These are phyloP conservation scores for Cremastinae sp. DNA, from an alignment of 2,888 invertebrate genomes.

Conservation along the genomic window DNA sequence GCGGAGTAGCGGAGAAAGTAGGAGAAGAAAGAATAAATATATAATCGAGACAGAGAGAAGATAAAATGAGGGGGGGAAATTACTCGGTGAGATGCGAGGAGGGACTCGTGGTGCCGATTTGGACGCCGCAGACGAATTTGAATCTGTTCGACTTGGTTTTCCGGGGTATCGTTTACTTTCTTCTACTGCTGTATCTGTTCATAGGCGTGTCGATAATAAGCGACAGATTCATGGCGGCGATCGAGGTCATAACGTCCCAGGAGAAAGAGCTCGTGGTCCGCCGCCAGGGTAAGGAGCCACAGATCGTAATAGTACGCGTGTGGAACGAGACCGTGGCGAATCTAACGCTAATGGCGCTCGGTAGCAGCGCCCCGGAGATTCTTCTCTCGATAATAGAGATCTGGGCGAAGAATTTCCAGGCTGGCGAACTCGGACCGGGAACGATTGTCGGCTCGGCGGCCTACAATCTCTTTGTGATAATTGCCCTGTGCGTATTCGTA, in stretches of 20 bases:
- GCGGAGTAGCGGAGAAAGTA: neutral
- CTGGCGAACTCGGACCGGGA: conserved; percentile 98
- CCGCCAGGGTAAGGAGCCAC: conserved; percentile 92
- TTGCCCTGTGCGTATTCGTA: conserved; percentile 95
- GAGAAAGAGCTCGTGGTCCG: conserved; percentile 97
- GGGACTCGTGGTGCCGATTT: conserved; percentile 93
- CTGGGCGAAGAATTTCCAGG: conserved; percentile 95
- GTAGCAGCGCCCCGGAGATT: conserved; percentile 99
- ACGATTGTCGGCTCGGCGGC: conserved; percentile 99
- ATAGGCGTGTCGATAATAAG: conserved; percentile 99
- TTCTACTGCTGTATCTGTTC: conserved; percentile 95
- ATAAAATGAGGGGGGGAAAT: conserved; percentile 75
- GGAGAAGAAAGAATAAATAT: too few relatives aligned
- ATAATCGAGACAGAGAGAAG: conserved; percentile 7
- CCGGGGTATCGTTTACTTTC: conserved; percentile 95
- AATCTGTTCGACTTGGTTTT: conserved; percentile 89
- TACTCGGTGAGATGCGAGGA: conserved; percentile 85
- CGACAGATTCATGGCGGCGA: conserved; percentile 99
- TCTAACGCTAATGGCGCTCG: conserved; percentile 98
- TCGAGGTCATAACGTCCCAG: conserved; percentile 99
- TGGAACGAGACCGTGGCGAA: conserved; percentile 99
- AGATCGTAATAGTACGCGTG: conserved; percentile 95
- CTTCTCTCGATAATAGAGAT: conserved; percentile 98
- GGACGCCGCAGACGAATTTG: conserved; percentile 92
- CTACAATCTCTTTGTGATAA: conserved; percentile 98